A percentile compares a stretch with the other conserved stretches of the same genome.
These are phyloP conservation scores for Melanerpes formicivorus DNA, from an alignment of 2,113 vertebrate genomes.

Conservation along the genomic window DNA sequence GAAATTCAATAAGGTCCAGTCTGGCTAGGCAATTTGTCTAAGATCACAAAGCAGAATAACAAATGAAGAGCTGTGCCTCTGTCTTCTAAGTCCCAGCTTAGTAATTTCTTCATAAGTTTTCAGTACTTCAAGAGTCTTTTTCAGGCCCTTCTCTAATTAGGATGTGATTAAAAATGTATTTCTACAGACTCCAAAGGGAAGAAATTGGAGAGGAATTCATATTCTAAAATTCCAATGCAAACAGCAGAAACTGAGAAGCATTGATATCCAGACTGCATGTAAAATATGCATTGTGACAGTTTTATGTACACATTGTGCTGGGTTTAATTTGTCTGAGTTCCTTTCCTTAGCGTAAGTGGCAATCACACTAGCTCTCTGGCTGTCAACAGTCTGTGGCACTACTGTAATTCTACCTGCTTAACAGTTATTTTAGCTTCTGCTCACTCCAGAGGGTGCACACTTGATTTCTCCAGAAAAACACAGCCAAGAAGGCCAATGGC, in stretches of 20 bases:
- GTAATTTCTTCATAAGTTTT: slow-evolving; percentile 19
- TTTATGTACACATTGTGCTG: background rate
- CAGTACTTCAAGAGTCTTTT: slow-evolving; percentile 2
- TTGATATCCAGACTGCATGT: background rate
- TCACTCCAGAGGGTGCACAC: background rate
- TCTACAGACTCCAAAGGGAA: slow-evolving; percentile 9
- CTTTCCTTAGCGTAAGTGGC: background rate
- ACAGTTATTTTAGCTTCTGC: background rate
- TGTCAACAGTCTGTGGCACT: background rate
- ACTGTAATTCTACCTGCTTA: background rate
- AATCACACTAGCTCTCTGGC: background rate
- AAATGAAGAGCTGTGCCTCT: background rate
- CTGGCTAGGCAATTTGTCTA: background rate
- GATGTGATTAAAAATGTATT: slow-evolving; percentile 43
- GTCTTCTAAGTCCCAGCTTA: background rate
- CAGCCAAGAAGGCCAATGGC: background rate
- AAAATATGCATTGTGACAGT: background rate
- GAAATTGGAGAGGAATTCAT: background rate
- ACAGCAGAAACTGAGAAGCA: background rate
- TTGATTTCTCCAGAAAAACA: background rate
- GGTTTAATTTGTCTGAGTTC: background rate
- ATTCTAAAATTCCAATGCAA: slow-evolving; percentile 2
- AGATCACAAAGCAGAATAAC: background rate
- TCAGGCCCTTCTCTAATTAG: slow-evolving; percentile 21
- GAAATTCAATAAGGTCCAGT: background rate